Conservation (phyloP, 2,113 vertebrate genomes). For the Oenanthe oenanthe region DNA sequence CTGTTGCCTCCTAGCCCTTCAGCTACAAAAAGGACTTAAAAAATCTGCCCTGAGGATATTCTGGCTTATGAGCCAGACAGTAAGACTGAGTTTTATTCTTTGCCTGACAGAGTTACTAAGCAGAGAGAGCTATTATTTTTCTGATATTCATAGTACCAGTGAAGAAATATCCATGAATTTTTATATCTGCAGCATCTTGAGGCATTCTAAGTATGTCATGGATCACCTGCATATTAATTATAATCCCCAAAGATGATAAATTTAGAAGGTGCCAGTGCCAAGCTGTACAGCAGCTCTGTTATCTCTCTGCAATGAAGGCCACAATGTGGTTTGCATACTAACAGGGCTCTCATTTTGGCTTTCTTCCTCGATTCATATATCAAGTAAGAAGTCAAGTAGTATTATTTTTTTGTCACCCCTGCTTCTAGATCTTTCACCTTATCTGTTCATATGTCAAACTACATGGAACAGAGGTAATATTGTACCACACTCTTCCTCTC, state of each 20-base stretch:
- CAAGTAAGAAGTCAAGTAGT: not conserved
- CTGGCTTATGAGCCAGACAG: not conserved
- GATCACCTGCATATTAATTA: conserved; percentile 25
- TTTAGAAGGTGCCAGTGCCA: not conserved
- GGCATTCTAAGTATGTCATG: not conserved
- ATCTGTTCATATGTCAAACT: not conserved
- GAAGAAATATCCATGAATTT: not conserved
- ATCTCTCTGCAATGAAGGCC: not conserved
- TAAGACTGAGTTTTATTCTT: not conserved
- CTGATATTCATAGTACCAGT: not conserved
- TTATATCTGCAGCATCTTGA: not conserved
- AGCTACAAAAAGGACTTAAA: not conserved
- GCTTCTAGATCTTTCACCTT: not conserved
- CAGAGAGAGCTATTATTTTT: not conserved
- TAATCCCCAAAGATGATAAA: not conserved
- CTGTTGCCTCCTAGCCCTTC: not conserved
- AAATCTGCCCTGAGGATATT: not conserved
- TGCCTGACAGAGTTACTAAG: not conserved
- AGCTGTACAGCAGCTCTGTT: not conserved
- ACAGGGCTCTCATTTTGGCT: not conserved
- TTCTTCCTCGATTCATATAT: not conserved
- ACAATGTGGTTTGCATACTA: not conserved
- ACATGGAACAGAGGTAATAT: not conserved
- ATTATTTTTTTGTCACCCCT: not conserved
- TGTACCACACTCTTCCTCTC: not conserved